Evolutionary conservation across 1,140 invertebrate genomes (phyloP), one percentile per base, ranked within the genome.

Genomic region (Patella vulgata): DNA sequence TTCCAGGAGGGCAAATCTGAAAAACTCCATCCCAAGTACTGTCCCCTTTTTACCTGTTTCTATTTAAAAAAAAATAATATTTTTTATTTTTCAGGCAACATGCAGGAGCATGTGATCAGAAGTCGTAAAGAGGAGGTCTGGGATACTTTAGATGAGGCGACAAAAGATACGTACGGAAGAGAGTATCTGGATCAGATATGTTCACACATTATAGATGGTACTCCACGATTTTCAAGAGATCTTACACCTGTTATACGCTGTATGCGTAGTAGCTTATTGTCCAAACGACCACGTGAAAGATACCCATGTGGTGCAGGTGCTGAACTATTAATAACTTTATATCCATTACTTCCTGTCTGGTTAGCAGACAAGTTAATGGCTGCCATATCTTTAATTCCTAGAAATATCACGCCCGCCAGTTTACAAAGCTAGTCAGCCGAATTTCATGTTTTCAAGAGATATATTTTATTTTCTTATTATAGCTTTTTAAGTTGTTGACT

Each of bases 301-400:
- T 83, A 80, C 59, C 73, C 76, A 0, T 81, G 79, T 44, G 79
- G 78, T 11, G 70, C 68, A 3, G 79, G 80, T 2, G 80, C 74
- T 11, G 80, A 80, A 36, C 59, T 77, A 28, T 12, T 83, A 9
- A 66, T 80, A 36, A 74, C 51, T 17, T 19, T 81, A 19, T 77
- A 74, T 46, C 65, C 74, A 0, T 55, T 83, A n/a, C 61, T 82
- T 42, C 81, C 81, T 2, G 71, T 80, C 0, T 81, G 80, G 78
- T 27, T 80, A 9, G 73, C 73, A 8, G 81, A 83, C 61, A 79
- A 71, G 63, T 28, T 82, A 2, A 72, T 72, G 2, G 55, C 46
- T 19, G 46, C 59, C 2, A 66, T 80, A 30, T 68, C 68, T 17
- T 54, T 79, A n/a, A 60, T 79, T 48, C 74, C 76, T 12, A 72